Base-by-base conservation (phyloP, 2,797 vertebrate species). In the Brachyalestes nurse region DNA sequence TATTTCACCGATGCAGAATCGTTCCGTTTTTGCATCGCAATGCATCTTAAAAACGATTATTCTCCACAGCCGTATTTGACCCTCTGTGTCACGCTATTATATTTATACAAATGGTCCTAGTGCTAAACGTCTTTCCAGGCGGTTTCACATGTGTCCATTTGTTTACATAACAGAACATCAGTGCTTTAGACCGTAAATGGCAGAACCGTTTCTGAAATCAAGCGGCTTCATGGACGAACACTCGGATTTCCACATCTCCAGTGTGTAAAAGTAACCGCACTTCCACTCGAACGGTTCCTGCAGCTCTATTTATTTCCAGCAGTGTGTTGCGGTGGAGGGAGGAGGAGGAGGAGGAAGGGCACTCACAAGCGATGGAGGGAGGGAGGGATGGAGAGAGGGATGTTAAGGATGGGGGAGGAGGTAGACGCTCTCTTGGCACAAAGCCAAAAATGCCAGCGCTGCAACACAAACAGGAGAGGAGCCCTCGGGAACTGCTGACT, bases 371-470 rank as follows among this genome's bases (percentile, higher is more conserved):
- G 72, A 66, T 21, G 75, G 86, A 87, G 87, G 62, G 62, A 23
- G 73, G 34, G 57, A 38, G 62, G 34, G 72, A 66, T 21, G 75
- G 86, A 87, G 87, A 77, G 51, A 69, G 55, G 79, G 80, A 55
- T 84, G 74, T 82, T 58, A 80, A 77, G 40, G 75, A 77, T 83
- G 85, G 83, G 85, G 82, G 80, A 85, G 86, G 90, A 88, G 81
- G 17, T 86, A 92, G 92, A 91, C 88, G 45, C 89, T 90, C 89
- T 86, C 89, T 85, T 91, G 94, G 94, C 92, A 92, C 82, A 14
- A 82, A 89, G 92, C 93, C 94, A 94, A 89, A 91, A 93, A 94
- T 93, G 91, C 92, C 92, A 92, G 89, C 53, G 88, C 90, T 92
- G 88, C 81, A 87, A 93, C 89, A 93, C 89, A 92, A 93, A 92